Evolutionary conservation across 2,797 vertebrate species (phyloP), one percentile per base, ranked within the genome.

Genomic region (Simalia tracyae): DNA sequence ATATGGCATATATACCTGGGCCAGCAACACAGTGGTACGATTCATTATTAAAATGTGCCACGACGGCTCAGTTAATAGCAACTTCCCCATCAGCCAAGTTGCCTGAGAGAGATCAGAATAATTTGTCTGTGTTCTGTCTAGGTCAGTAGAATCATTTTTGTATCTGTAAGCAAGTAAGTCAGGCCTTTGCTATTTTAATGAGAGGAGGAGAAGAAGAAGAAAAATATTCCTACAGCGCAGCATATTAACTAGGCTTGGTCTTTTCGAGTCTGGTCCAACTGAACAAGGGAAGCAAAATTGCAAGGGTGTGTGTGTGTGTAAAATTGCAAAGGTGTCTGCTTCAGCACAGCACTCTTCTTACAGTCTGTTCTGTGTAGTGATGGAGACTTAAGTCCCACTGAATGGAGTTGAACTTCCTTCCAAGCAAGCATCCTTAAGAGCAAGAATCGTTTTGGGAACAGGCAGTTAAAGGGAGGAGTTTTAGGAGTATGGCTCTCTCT

Each of bases 21-120:
- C 89, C 91, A 94, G 60, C 91, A 94, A 90, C 90, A 59, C 93
- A 85, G 91, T 91, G 92, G 64, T 87, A 91, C 63, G 22, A 95
- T 95, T 95, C 93, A 91, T 96, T 94, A 95, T 96, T 94, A 92
- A 91, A 92, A 86, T 17, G 66, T 92, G 93, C 59, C 91, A 87
- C 91, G 93, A 90, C 76, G 0, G 0, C 93, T 93, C 90, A 91
- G 91, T 91, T 86, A 94, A 92, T 64, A 90, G 90, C 22, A 84
- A 6, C 90, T 92, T 93, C 89, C 57, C 88, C 92, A 93, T 68
- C 17, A 64, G 36, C 87, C 56, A 90, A 57, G 42, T 19, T 89
- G 46, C 84, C 57, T 0, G 0, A 87, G 86, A 89, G 28, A 28
- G 88, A 91, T 90, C 81, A 60, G 92, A 95, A 92, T 56, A 90